These are phyloP conservation scores for Pao palembangensis DNA, from an alignment of 2,113 vertebrate genomes.

Conservation along the genomic window DNA sequence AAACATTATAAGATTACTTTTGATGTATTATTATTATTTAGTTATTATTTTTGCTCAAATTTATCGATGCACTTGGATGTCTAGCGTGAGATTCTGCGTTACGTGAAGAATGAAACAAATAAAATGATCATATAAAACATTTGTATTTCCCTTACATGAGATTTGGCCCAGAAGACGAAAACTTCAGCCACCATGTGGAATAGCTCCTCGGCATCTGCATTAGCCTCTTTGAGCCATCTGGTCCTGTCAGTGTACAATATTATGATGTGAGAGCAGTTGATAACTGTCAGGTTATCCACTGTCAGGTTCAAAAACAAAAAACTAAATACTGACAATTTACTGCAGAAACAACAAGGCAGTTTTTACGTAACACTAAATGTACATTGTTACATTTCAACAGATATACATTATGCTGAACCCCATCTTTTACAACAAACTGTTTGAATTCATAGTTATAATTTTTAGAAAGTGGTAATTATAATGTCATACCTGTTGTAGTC, in stretches of 20 bases:
- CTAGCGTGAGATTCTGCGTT: too few species aligned
- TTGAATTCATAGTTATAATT: not conserved
- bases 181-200: conserved; percentile 98
- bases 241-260: conserved; percentile 72
- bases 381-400: not conserved
- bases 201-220: conserved; percentile 85
- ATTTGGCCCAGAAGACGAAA: conserved; percentile 97
- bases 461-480: not conserved
- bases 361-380: too few species aligned
- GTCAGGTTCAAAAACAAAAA: too few species aligned
- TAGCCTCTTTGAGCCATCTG: conserved; percentile 91
- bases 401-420: not conserved
- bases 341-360: too few species aligned
- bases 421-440: too few species aligned
- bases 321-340: too few species aligned
- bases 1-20: not conserved
- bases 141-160: conserved; percentile 79
- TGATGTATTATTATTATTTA: not conserved
- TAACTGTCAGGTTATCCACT: too few species aligned
- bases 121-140: not conserved
- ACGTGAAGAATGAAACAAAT: not conserved
- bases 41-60: too few species aligned
- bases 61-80: too few species aligned
- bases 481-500: conserved; percentile 90
- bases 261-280: too few species aligned